A percentile compares a stretch with the other conserved stretches of the same genome.
Evolutionary conservation across 2,888 invertebrate species (phyloP).

Genomic region (Drosophila subsilvestris): DNA sequence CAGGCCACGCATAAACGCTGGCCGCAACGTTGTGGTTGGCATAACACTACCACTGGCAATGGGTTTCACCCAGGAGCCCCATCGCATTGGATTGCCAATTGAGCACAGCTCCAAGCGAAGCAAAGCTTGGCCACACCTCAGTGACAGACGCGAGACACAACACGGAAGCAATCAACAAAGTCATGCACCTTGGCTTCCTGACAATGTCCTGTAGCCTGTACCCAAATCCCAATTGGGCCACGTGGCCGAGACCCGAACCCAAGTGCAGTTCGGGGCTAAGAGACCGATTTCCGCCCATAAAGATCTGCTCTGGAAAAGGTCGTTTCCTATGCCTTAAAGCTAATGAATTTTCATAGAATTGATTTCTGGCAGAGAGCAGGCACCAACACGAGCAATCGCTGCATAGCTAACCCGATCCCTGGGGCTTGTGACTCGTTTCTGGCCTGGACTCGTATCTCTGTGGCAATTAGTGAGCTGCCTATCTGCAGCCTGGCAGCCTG

Average conservation of each 20-base stretch:
- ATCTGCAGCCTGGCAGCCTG: constrained; percentile 24
- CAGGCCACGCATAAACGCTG: not conserved
- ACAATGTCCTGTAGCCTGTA: not conserved
- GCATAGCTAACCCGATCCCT: not conserved
- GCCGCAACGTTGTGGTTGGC: not conserved
- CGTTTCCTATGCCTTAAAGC: too few species aligned
- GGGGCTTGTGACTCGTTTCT: not conserved
- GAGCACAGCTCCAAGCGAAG: not conserved
- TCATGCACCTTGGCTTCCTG: not conserved
- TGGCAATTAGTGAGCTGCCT: constrained; percentile 38
- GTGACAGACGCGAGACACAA: not conserved
- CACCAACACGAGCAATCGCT: too few species aligned
- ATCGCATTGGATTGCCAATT: not conserved
- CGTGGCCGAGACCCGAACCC: too few species aligned
- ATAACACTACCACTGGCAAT: not conserved
- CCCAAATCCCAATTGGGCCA: too few species aligned
- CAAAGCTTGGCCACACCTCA: not conserved
- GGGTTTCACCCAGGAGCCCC: not conserved
- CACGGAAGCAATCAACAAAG: not conserved
- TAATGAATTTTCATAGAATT: too few species aligned
- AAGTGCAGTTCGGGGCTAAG: too few species aligned
- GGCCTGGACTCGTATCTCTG: not conserved
- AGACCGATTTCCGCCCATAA: too few species aligned
- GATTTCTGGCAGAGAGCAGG: too few species aligned
- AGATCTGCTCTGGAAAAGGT: too few species aligned